phyloP scores from a whole-genome alignment of 2,113 vertebrate genomes.

The Narcine bancroftii region DNA sequence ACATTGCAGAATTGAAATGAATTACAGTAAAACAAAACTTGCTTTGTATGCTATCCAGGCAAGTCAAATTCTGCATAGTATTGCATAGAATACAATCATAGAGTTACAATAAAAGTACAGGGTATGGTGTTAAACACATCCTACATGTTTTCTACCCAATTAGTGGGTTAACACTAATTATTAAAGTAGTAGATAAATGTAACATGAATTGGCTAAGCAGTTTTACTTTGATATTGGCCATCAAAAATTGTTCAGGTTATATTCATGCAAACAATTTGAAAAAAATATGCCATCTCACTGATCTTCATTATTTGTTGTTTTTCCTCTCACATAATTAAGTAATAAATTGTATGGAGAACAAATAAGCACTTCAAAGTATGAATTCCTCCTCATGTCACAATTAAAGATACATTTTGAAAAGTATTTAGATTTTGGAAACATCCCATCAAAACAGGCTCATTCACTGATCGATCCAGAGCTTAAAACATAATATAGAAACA shows the following conservation, averaged over 20 bases:
- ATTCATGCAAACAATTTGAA: not conserved
- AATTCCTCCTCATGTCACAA: not conserved
- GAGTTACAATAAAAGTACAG: no score
- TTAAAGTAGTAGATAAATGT: not conserved
- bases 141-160: no score
- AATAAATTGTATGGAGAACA: not conserved
- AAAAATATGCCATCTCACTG: not conserved
- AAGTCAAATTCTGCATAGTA: no score
- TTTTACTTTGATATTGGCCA: not conserved
- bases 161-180: not conserved
- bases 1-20: no score
- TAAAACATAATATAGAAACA: conserved; percentile 72
- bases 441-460: conserved; percentile 15
- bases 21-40: no score
- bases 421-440: conserved; percentile 14
- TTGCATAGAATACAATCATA: no score
- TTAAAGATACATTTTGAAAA: not conserved
- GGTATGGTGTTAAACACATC: no score
- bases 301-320: not conserved
- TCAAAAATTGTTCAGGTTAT: not conserved
- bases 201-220: not conserved
- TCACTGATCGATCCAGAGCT: not conserved
- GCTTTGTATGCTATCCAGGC: no score
- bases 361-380: not conserved
- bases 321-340: not conserved